These are phyloP conservation scores for Brachyhypopomus gauderio DNA, from an alignment of 2,113 vertebrate species.

Conservation along the genomic window DNA sequence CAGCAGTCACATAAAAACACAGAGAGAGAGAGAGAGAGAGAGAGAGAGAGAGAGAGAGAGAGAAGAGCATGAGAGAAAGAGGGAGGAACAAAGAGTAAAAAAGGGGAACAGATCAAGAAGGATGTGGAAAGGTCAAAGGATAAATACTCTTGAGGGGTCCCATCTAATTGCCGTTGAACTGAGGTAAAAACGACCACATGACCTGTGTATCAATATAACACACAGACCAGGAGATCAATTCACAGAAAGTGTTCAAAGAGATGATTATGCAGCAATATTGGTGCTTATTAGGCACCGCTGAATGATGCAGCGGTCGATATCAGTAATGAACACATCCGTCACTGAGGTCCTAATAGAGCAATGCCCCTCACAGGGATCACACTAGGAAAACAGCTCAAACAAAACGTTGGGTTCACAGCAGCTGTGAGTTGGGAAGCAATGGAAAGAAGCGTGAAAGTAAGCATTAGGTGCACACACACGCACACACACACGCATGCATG, in stretches of 20 bases:
- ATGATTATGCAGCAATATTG: not conserved
- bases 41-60: not conserved
- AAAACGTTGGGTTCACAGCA: not conserved
- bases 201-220: not conserved
- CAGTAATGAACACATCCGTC: slow-evolving; percentile 14
- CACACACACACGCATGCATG: too few relatives aligned
- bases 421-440: not conserved
- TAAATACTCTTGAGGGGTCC: not conserved
- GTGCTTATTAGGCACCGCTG: not conserved
- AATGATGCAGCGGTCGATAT: not conserved
- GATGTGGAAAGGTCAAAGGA: not conserved
- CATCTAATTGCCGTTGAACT: not conserved
- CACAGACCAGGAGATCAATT: not conserved
- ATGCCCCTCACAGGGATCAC: not conserved
- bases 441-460: not conserved
- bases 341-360: not conserved
- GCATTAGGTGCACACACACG: not conserved
- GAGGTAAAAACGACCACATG: not conserved
- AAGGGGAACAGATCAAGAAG: not conserved
- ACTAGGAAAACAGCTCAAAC: too few relatives aligned
- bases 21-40: not conserved
- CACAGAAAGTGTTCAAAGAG: slow-evolving; percentile 1
- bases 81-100: not conserved
- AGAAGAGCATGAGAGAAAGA: not conserved
- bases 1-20: too few relatives aligned